phyloP scores from a whole-genome alignment of 2,797 vertebrate genomes.

The Chiroxiphia lanceolata region DNA sequence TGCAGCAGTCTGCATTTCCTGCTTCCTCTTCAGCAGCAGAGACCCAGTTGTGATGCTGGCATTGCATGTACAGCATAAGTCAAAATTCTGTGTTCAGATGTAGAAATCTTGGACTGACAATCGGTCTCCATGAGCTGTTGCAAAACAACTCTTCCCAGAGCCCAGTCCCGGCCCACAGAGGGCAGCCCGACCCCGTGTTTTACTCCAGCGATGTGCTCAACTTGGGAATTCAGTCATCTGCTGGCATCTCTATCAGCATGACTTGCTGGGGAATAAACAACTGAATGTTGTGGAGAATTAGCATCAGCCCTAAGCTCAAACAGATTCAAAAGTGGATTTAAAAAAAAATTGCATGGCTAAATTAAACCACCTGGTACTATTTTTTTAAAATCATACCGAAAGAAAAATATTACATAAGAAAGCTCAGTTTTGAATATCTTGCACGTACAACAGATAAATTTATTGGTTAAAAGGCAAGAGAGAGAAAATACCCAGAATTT shows the following conservation, averaged over 20 bases:
- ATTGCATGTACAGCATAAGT: not conserved
- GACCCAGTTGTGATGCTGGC: not conserved
- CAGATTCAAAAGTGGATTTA: not conserved
- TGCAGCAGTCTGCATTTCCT: not conserved
- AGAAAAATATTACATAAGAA: not conserved
- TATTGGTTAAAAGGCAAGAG: not conserved
- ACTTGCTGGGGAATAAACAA: conserved; percentile 22
- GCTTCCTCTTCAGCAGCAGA: not conserved
- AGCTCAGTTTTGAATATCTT: not conserved
- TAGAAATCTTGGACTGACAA: not conserved
- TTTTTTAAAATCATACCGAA: not conserved
- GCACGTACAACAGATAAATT: not conserved
- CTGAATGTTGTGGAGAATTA: not conserved
- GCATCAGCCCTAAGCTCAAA: not conserved
- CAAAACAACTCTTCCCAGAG: not conserved
- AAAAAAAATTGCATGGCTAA: not conserved
- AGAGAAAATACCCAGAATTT: not conserved
- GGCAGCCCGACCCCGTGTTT: conserved; percentile 30
- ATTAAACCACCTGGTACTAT: not conserved
- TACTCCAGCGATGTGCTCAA: not conserved
- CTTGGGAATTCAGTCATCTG: not conserved
- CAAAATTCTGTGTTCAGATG: not conserved
- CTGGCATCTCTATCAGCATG: not conserved
- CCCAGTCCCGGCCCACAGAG: conserved; percentile 31
- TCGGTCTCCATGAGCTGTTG: not conserved